Base-by-base conservation (phyloP, 1,140 invertebrate species). In the Leptonema lineaticorne region DNA sequence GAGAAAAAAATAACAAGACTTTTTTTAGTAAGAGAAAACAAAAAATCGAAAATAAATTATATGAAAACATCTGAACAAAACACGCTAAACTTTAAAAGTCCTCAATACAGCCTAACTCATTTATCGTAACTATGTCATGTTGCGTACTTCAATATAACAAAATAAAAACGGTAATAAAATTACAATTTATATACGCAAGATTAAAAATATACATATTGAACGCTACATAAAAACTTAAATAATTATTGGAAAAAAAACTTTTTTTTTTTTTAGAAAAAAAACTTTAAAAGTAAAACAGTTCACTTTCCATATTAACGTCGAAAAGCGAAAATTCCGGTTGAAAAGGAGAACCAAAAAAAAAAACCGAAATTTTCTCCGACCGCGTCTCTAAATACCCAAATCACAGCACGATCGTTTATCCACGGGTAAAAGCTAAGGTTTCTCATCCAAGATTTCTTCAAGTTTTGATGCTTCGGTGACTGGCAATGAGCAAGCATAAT, bases 401-500 rank as follows among this genome's bases (percentile, higher is more conserved):
- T 53, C 50, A 53, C 50, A 53, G 50, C 50, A 26, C 16, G 11
- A 14, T 26, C 18, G 48, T 53, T 53, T 20, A 59, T 59, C n/a
- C 33, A 27, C 28, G 9, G 30, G 28, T 22, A 33, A 20, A 24
- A 58, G 64, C 53, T 56, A 57, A 24, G 48, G 30, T 53, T 78
- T 76, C 53, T 84, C 79, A 59, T 86, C 86, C 9, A 92, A 81
- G 57, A 88, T 79, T 45, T 79, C 79, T 30, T 85, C 85, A 14
- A 95, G 81, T 37, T 90, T 85, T 9, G 85, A 82, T 0, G 88
- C 84, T 63, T 88, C 87, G 0, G 87, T 90, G 16, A 93, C 88
- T 2, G 93, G 93, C 68, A 94, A 80, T 0, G 88, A 89, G 75
- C 93, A 96, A 8, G 88, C 84, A 70, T 88, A 88, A 74, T 92